A percentile compares a stretch with the other conserved stretches of the same genome.
Evolutionary conservation across 2,113 vertebrate species (phyloP).

Genomic region (Epinephelus cyanopodus): DNA sequence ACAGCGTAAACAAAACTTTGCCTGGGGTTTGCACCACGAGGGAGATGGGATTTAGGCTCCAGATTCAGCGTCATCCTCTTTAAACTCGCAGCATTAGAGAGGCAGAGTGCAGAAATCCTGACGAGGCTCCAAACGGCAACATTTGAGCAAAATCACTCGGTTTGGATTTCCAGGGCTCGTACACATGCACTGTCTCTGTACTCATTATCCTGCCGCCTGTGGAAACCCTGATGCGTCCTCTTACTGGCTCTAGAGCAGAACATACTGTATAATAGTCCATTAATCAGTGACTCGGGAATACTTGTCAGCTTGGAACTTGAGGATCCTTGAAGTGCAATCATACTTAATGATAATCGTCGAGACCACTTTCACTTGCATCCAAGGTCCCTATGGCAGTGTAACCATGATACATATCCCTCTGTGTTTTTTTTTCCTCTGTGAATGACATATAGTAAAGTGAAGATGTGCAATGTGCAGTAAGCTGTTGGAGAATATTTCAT

Average conservation of each 20-base stretch:
- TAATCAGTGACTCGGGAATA: constrained; percentile 68
- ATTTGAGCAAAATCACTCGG: constrained; percentile 42
- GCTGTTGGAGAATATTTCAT: constrained; percentile 59
- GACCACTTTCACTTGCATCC: constrained; percentile 46
- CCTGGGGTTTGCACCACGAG: constrained; percentile 63
- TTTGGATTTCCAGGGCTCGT: constrained; percentile 33
- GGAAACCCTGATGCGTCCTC: constrained; percentile 53
- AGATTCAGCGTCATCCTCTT: constrained; percentile 67
- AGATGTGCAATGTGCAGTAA: constrained; percentile 58
- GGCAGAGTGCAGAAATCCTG: constrained; percentile 56
- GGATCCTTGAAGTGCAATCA: constrained; percentile 74
- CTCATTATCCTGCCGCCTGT: constrained; percentile 63
- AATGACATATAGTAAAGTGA: constrained; percentile 24
- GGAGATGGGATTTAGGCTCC: constrained; percentile 72
- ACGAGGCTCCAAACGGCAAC: constrained; percentile 60
- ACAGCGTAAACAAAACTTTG: constrained; percentile 74
- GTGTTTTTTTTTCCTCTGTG: constrained; percentile 23
- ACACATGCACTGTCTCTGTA: constrained; percentile 18
- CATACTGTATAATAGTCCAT: constrained; percentile 66
- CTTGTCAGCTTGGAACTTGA: constrained; percentile 53
- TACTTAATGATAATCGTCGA: constrained; percentile 64
- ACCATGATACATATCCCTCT: constrained; percentile 19
- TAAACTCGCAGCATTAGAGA: constrained; percentile 58
- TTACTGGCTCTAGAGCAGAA: constrained; percentile 61
- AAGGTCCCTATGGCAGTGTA: constrained; percentile 24